Percentiles rank a stretch among this genome's conserved stretches.
Conservation (phyloP, 2,888 invertebrate genomes). For the Disparrhopalites patrizii region DNA sequence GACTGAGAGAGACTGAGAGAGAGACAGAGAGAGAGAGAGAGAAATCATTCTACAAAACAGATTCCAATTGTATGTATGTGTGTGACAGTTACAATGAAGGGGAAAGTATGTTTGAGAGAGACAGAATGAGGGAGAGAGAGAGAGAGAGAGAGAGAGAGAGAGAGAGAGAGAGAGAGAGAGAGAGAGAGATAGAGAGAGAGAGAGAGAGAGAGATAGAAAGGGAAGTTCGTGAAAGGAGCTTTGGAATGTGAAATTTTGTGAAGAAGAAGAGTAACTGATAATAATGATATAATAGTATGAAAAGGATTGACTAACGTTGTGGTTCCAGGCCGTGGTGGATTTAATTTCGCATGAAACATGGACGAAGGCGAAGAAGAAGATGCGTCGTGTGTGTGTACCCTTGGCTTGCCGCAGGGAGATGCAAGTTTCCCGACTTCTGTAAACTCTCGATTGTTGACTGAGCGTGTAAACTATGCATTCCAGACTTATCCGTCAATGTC, state of each 20-base stretch:
- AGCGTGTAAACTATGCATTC: constrained; percentile 41
- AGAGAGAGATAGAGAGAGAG: no score
- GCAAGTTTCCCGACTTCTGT: constrained; percentile 48
- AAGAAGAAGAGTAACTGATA: neutral
- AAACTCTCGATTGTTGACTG: constrained; percentile 45
- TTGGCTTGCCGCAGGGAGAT: constrained; percentile 48
- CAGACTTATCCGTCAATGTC: constrained; percentile 45
- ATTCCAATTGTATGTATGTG: no score
- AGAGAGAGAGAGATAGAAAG: no score
- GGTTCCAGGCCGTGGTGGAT: constrained; percentile 45
- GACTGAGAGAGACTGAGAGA: no score
- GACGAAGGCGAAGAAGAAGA: constrained; percentile 46
- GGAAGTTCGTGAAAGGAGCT: no score
- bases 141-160: neutral
- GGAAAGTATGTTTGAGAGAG: no score
- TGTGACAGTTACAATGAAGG: no score
- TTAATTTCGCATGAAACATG: constrained; percentile 48
- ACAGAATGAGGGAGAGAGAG: neutral
- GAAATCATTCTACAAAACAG: no score
- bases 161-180: neutral
- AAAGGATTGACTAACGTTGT: constrained; percentile 43
- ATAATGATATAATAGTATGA: neutral
- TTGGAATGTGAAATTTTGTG: no score
- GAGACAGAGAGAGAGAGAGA: no score
- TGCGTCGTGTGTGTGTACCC: constrained; percentile 37